Base-by-base conservation (phyloP, 2,113 vertebrate genomes). In the Nicator chloris region DNA sequence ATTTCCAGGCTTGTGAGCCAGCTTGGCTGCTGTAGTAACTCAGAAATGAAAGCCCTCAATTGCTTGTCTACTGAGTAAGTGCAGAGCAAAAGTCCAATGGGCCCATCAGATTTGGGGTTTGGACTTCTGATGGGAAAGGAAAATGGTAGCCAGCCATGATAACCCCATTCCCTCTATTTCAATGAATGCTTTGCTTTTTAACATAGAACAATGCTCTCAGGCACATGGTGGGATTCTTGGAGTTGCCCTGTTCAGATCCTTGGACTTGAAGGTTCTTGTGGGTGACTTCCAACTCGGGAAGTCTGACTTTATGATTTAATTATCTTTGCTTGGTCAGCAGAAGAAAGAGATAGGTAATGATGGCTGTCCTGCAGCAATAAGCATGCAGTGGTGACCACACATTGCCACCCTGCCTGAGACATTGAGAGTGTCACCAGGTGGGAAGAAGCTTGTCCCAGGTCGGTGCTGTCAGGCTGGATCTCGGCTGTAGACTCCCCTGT, bases 401-500 rank as follows among this genome's bases (percentile, higher is more conserved):
- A 0, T 7, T 79, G 21, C 15, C 14, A 35, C 76, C 37, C 45
- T 39, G 51, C 47, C 49, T 20, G 44, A 39, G 57, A 54, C 15
- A 3, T 0, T 7, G 24, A 15, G 28, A 91, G 9, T 21, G 7
- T 27, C 23, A 31, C 18, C 42, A 18, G 16, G 2, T 6, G 30
- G 37, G 63, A 72, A 35, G 42, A 90, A 50, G 15, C 44, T 76
- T 0, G 0, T 86, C 18, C 26, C 33, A 39, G 54, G 39, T 63
- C 24, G 10, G 37, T 69, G 37, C 40, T 86, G 18, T n/a, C 57
- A 72, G 59, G 21, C 16, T 85, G 54, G 5, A 22, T 54, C 54
- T 84, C 0, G 0, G 30, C 50, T 73, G 44, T n/a, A 53, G 56
- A 5, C 3, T 56, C 4, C 13, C 3, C 50, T 4, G 0, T 54